phyloP scores from a whole-genome alignment of 2,888 invertebrate genomes.

The Acleris laterana region DNA sequence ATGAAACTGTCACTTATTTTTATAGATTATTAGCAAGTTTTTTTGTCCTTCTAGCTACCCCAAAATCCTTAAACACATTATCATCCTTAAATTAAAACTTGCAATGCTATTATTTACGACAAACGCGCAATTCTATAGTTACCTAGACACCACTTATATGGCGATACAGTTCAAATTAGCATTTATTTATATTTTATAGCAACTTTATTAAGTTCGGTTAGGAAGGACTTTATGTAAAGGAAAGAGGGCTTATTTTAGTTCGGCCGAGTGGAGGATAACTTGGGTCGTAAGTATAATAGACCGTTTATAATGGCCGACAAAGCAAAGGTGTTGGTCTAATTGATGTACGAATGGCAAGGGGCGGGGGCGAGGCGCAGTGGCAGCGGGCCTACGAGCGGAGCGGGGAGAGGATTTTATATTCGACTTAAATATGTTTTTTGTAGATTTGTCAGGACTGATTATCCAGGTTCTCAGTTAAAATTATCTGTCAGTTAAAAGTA shows the following conservation, averaged over 20 bases:
- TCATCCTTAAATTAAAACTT: slow-evolving; percentile 10
- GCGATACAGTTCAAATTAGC: slow-evolving; percentile 11
- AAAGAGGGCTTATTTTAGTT: slow-evolving; percentile 5
- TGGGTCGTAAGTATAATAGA: slow-evolving; percentile 54
- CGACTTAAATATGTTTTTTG: too few relatives aligned
- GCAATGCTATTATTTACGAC: slow-evolving; percentile 21
- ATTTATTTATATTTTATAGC: neutral
- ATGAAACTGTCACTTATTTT: too few relatives aligned
- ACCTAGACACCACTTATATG: slow-evolving; percentile 13
- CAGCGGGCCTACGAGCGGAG: slow-evolving; percentile 42
- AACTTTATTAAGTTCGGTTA: slow-evolving; percentile 2
- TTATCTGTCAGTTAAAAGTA: too few relatives aligned
- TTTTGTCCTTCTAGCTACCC: too few relatives aligned
- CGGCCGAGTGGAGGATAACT: slow-evolving; percentile 11
- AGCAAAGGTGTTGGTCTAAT: slow-evolving; percentile 75
- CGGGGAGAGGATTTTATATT: neutral
- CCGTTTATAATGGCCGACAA: slow-evolving; percentile 67
- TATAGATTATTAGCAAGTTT: too few relatives aligned
- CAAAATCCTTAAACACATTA: slow-evolving; percentile 19
- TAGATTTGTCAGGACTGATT: too few relatives aligned
- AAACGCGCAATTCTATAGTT: slow-evolving; percentile 18
- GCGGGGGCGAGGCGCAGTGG: slow-evolving; percentile 40
- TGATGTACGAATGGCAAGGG: slow-evolving; percentile 60
- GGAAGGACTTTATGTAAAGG: neutral
- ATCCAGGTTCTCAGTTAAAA: too few relatives aligned